A percentile compares a stretch with the other conserved stretches of the same genome.
Evolutionary conservation across 1,140 invertebrate species (phyloP).

Genomic region (Achatina immaculata): DNA sequence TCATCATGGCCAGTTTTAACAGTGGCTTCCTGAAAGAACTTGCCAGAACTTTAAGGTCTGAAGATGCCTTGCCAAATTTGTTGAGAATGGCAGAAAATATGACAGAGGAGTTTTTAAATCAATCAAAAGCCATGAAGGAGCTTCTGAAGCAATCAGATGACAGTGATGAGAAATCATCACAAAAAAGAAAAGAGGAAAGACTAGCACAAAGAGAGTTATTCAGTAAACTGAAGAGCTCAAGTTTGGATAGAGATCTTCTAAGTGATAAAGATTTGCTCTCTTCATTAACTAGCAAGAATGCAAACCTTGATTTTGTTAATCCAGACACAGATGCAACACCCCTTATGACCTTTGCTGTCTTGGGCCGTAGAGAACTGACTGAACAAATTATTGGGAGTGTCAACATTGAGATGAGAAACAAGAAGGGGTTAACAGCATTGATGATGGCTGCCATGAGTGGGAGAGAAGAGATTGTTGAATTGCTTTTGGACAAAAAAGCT

Average conservation of each 20-base stretch:
- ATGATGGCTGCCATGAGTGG: slow-evolving; percentile 1
- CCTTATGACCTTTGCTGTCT: slow-evolving; percentile 4
- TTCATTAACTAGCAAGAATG: background rate
- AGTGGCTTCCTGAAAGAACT: too few relatives aligned
- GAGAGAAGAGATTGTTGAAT: background rate
- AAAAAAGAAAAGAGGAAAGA: too few relatives aligned
- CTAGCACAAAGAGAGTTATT: background rate
- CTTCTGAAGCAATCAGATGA: too few relatives aligned
- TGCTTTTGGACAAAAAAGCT: background rate
- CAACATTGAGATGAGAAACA: background rate
- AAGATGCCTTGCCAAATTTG: too few relatives aligned
- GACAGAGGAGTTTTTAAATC: too few relatives aligned
- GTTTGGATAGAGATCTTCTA: background rate
- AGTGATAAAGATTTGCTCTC: slow-evolving; percentile 5
- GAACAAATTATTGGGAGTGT: background rate
- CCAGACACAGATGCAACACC: background rate
- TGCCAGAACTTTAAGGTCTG: too few relatives aligned
- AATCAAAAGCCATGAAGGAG: too few relatives aligned
- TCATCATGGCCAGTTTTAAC: too few relatives aligned
- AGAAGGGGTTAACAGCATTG: slow-evolving; percentile 3
- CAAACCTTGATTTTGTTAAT: background rate
- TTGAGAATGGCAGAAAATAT: too few relatives aligned
- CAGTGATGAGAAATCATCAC: too few relatives aligned
- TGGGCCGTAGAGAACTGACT: background rate
- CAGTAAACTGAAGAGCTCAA: background rate